phyloP scores from a whole-genome alignment of 2,797 vertebrate species.

The Todus mexicanus region DNA sequence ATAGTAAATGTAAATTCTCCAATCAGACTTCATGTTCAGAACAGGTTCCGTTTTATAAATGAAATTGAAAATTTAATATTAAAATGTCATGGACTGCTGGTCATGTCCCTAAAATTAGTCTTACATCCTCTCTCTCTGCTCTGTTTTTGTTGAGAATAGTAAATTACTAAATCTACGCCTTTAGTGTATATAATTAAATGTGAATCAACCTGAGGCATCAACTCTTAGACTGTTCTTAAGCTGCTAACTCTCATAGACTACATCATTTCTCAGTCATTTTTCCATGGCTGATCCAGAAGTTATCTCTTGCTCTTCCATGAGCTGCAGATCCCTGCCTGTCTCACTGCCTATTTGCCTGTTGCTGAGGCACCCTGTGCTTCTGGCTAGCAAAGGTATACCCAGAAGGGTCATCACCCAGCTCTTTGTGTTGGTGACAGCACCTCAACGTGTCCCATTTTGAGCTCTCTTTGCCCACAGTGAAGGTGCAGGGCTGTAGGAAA shows the following conservation, averaged over 20 bases:
- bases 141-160: neutral
- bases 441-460: fast-evolving
- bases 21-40: neutral
- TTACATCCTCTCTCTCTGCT: neutral
- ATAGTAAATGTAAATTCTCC: neutral
- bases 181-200: neutral
- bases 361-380: neutral
- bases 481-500: neutral
- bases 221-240: neutral
- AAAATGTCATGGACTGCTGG: neutral
- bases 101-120: neutral
- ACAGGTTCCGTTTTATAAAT: neutral
- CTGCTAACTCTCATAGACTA: neutral
- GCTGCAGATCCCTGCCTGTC: neutral
- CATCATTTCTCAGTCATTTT: neutral
- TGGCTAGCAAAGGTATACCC: neutral
- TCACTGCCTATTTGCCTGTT: neutral
- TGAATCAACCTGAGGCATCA: neutral
- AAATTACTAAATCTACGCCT: neutral
- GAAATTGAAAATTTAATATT: neutral
- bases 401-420: neutral
- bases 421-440: neutral
- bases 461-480: neutral
- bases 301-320: neutral
- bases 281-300: neutral